A percentile compares a stretch with the other conserved stretches of the same genome.
These are phyloP conservation scores for Antheraea mylitta DNA, from an alignment of 1,140 invertebrate genomes.

Conservation along the genomic window DNA sequence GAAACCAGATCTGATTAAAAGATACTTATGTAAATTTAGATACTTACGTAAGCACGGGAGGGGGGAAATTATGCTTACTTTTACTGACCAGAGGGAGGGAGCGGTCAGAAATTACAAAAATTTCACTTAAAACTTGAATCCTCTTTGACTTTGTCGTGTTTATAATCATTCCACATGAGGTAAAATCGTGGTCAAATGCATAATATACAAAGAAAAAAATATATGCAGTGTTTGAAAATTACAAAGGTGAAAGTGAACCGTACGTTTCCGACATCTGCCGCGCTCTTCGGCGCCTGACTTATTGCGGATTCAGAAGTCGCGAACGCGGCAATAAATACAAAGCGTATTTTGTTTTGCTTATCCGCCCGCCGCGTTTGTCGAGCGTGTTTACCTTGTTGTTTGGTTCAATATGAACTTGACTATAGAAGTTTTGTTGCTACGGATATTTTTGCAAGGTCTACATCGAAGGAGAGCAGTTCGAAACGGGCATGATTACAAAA, in stretches of 20 bases:
- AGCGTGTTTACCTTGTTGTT: neutral
- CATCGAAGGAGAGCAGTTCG: neutral
- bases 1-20: too few relatives aligned
- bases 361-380: neutral
- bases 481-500: too few relatives aligned
- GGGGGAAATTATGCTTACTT: too few relatives aligned
- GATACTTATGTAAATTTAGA: too few relatives aligned
- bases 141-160: too few relatives aligned
- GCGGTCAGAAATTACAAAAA: too few relatives aligned
- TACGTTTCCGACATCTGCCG: neutral
- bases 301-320: conserved; percentile 11
- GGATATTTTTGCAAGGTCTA: neutral
- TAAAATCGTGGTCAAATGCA: too few relatives aligned
- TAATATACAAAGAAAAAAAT: too few relatives aligned
- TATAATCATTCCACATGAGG: too few relatives aligned
- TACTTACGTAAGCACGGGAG: too few relatives aligned
- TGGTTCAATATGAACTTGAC: neutral
- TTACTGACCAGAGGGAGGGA: too few relatives aligned
- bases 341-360: conserved; percentile 8
- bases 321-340: conserved; percentile 11
- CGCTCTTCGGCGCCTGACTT: conserved; percentile 8
- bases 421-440: neutral
- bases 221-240: neutral
- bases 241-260: neutral
- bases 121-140: too few relatives aligned